Evolutionary conservation across 2,888 invertebrate species (phyloP), one percentile per base, ranked within the genome.

Genomic region (Melieria crassipennis): DNA sequence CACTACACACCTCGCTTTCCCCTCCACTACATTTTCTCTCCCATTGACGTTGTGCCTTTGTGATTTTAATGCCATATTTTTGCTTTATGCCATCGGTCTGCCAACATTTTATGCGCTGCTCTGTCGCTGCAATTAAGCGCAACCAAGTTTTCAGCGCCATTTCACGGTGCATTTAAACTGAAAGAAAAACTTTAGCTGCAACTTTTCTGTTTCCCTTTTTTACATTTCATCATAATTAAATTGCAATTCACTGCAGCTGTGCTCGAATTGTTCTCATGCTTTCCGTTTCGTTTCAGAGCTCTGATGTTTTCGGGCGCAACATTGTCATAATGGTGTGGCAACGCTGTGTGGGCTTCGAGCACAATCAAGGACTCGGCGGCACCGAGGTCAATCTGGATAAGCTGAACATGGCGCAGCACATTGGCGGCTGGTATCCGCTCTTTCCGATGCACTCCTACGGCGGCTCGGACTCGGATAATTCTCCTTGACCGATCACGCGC

Each of bases 271-370:
- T 30, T 30, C 0, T 16, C 1, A 16, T 16, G 16, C 16, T 30
- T 30, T 30, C 30, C 3, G 43, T 4, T 13, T 10, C 57, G 42
- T 75, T 75, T 4, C 79, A 91, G 91, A 91, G 92, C 13, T 91
- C 91, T 80, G 93, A 94, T 83, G 92, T 92, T 0, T 89, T 93
- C 45, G 93, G 93, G 0, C 91, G 96, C 70, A 93, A 93, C 75
- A 89, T 97, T 76, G 91, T 96, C 77, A 94, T 96, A 68, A 96
- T 96, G 93, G 90, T 97, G 64, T 97, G 97, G 96, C 95, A 96
- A 83, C 91, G 94, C 73, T 94, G 94, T 84, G 93, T 94, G 73
- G 94, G 94, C 4, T 95, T 95, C 86, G 94, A 95, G 83, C 95
- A 95, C 86, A 96, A 96, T 84, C 89, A 89, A 79, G 90, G 89